A percentile compares a stretch with the other conserved stretches of the same genome.
These are phyloP conservation scores for Ichneumoninae sp. DNA, from an alignment of 2,888 invertebrate genomes.

Conservation along the genomic window DNA sequence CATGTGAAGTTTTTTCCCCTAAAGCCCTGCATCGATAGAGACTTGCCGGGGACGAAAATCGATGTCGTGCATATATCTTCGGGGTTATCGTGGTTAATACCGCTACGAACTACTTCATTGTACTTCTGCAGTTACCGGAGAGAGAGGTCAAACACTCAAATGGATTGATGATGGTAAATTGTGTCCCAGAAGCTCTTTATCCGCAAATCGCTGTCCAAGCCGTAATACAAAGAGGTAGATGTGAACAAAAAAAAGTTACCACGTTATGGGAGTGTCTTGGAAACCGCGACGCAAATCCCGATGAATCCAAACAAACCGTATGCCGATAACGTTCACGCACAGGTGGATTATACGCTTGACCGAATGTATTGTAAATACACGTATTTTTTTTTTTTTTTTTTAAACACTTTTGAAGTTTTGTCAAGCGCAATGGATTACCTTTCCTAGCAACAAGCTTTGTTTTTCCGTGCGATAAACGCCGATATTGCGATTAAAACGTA, in stretches of 20 bases:
- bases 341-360: constrained; percentile 38
- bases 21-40: too few species aligned
- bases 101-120: constrained; percentile 54
- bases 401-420: constrained; percentile 17
- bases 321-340: constrained; percentile 55
- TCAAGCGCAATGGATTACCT: constrained; percentile 66
- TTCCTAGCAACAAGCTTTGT: constrained; percentile 77
- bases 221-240: constrained; percentile 50
- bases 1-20: too few species aligned
- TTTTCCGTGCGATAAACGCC: constrained; percentile 72
- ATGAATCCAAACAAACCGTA: constrained; percentile 67
- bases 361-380: constrained; percentile 23
- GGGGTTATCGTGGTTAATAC: too few species aligned
- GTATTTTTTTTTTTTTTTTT: constrained; percentile 21
- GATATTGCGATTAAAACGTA: constrained; percentile 31
- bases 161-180: constrained; percentile 59
- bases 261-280: constrained; percentile 54
- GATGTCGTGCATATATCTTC: too few species aligned
- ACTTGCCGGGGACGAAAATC: too few species aligned
- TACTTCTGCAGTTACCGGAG: constrained; percentile 47
- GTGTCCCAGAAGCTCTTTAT: constrained; percentile 55
- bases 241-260: constrained; percentile 53
- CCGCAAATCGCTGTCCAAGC: constrained; percentile 58
- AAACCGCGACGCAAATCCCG: constrained; percentile 58
- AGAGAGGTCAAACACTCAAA: constrained; percentile 52